Base-by-base conservation (phyloP, 2,113 vertebrate species). In the Setophaga petechia region DNA sequence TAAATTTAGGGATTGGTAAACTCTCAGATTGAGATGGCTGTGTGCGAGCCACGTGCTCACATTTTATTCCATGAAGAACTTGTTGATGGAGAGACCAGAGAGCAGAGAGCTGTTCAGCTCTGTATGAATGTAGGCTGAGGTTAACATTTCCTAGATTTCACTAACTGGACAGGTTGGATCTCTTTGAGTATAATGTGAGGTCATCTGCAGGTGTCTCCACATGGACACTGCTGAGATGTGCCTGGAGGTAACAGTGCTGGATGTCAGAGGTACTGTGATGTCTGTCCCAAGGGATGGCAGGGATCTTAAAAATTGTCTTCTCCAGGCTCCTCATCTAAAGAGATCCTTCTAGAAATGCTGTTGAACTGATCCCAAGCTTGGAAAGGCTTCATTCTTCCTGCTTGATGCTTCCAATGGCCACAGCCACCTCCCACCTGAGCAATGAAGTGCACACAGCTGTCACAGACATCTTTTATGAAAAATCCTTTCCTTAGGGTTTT, bases 381-480 rank as follows among this genome's bases (percentile, higher is more conserved):
- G 67, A 37, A 28, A 7, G 46, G 5, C 16, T 76, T 65, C 41
- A 84, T 89, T 66, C 15, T 65, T 80, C 11, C 37, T 54, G 49
- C 13, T 17, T 58, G 41, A 11, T 91, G 46, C 20, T 89, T 85
- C 57, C 58, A 65, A 57, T 27, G 20, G 15, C 37, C 73, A 21
- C 1, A 1, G 31, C 54, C 77, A 44, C 17, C 18, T 80, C 24
- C 17, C 0, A 0, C 37, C 27, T 28, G 47, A 35, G 30, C 44
- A 33, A 2, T 9, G 58, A 71, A 59, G 15, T 5, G 8, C 63
- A 28, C 33, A 5, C 4, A 63, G 33, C 3, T 20, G 44, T 46
- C 44, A 46, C 19, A 46, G 44, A 46, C 19, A 20, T 20, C 19
- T 46, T 46, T 20, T 46, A 46, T 46, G 19, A 46, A 46, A 46